phyloP scores from a whole-genome alignment of 2,113 vertebrate species.

The human region DNA sequence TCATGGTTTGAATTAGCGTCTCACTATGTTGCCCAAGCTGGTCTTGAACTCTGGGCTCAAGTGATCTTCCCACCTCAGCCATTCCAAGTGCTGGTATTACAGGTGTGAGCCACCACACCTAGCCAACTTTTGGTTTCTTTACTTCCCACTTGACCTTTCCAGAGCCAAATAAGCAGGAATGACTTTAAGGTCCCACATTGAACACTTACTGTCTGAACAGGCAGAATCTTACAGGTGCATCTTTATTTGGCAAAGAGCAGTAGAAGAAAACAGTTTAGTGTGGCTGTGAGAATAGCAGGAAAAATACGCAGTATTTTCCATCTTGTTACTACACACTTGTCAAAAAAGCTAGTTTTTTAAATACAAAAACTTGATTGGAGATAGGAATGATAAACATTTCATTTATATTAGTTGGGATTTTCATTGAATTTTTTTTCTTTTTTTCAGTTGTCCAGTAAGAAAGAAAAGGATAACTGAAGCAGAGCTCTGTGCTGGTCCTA shows the following conservation, averaged over 20 bases:
- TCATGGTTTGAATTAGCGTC: no score
- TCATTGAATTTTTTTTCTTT: slow-evolving; percentile 55
- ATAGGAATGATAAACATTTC: neutral
- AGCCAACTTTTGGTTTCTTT: slow-evolving; percentile 15
- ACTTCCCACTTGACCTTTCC: neutral
- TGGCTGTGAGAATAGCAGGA: neutral
- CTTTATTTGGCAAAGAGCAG: neutral
- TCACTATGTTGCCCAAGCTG: no score
- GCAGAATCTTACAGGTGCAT: neutral
- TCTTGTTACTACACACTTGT: neutral
- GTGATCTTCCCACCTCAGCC: no score
- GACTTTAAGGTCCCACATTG: neutral
- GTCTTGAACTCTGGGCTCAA: no score
- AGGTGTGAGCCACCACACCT: no score
- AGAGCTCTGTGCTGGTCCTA: slow-evolving; percentile 73
- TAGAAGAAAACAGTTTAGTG: neutral
- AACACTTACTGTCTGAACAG: neutral
- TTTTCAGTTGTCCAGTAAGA: slow-evolving; percentile 82
- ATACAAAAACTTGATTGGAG: neutral
- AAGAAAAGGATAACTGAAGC: slow-evolving; percentile 84
- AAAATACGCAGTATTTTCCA: neutral
- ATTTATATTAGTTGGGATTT: neutral
- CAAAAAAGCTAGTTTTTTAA: neutral
- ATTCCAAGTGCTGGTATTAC: no score
- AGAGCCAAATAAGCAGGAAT: neutral